phyloP scores from a whole-genome alignment of 2,797 vertebrate genomes.

The Sciurus vulgaris region DNA sequence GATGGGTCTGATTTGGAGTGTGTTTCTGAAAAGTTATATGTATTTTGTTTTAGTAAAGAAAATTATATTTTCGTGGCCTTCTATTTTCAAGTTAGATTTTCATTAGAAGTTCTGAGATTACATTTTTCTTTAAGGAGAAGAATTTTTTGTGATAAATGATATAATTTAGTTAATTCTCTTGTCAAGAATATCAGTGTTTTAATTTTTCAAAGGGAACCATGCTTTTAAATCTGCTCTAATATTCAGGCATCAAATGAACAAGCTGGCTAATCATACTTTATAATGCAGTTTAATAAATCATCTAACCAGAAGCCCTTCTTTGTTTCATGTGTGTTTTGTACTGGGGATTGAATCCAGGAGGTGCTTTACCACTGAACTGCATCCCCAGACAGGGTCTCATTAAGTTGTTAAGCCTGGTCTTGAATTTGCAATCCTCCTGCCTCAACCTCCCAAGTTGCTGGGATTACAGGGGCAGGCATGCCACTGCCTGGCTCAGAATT shows the following conservation, averaged over 20 bases:
- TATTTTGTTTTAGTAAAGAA: background rate
- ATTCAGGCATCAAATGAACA: background rate
- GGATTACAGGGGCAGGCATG: too few relatives aligned
- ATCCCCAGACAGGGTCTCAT: too few relatives aligned
- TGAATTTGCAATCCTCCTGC: too few relatives aligned
- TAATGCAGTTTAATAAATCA: background rate
- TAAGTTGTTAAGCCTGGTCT: too few relatives aligned
- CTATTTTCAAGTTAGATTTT: background rate
- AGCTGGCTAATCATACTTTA: background rate
- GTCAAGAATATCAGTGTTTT: background rate
- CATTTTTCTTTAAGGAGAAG: background rate
- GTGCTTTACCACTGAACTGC: too few relatives aligned
- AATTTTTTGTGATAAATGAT: background rate
- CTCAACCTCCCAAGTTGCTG: too few relatives aligned
- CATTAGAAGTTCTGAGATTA: background rate
- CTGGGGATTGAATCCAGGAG: too few relatives aligned
- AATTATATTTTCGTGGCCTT: background rate
- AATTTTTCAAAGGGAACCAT: background rate
- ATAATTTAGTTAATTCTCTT: background rate
- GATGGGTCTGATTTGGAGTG: background rate
- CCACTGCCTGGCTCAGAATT: background rate
- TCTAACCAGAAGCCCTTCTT: background rate
- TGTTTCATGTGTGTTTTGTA: too few relatives aligned
- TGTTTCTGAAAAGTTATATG: background rate
- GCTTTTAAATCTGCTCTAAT: background rate